Base-by-base conservation (phyloP, 2,113 vertebrate genomes). In the Recurvirostra avosetta region DNA sequence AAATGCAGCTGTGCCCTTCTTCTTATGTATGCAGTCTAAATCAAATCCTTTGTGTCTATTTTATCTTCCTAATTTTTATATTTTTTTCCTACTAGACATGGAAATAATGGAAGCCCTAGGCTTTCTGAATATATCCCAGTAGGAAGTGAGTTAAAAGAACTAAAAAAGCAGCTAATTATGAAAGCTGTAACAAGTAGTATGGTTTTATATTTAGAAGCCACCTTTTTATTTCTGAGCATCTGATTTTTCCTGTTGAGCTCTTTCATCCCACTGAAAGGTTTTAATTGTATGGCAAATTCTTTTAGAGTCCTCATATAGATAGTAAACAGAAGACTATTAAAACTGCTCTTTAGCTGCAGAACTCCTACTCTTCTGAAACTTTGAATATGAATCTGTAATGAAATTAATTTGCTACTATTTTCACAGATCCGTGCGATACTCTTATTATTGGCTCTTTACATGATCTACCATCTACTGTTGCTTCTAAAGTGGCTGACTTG, bases 21-120 rank as follows among this genome's bases (percentile, higher is more conserved):
- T 67, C 47, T 80, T 91, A 76, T 89, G 36, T 30, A 85, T 92
- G 65, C 84, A 71, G 27, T 63, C 76, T 77, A 93, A 96, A 96
- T 97, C 80, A 96, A 91, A 74, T 91, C 61, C 30, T 96, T 94
- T 96, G 86, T 94, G 93, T 78, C 49, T 63, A 74, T 91, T 91
- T 96, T 81, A 40, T 95, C 68, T 91, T 91, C 52, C 40, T 72
- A 81, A 71, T 91, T 90, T 88, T 86, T 52, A 8, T 20, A 18
- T 19, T 40, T 75, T 93, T 91, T 92, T 34, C 13, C 38, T 72
- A 38, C 73, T 89, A 89, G 65, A 91, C 30, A 52, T 81, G 61
- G 73, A 94, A 95, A 92, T 91, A 80, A 70, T 90, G 59, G 67
- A 93, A 95, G 59, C 73, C 19, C 27, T 32, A 63, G 45, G 67